A percentile compares a stretch with the other conserved stretches of the same genome.
Evolutionary conservation across 2,888 invertebrate species (phyloP).

Genomic region (Eupeodes luniger): DNA sequence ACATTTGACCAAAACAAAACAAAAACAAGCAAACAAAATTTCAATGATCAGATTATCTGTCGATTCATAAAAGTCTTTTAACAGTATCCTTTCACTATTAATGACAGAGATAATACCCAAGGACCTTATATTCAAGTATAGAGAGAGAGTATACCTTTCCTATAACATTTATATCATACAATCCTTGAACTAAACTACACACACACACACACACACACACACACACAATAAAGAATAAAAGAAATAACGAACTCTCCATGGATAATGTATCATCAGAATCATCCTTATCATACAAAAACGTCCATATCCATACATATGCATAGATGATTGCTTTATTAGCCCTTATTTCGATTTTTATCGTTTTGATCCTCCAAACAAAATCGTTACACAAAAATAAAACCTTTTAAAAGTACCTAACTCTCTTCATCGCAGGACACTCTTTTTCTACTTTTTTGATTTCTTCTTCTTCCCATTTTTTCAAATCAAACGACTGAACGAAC

Average conservation of each 20-base stretch:
- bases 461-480: background rate
- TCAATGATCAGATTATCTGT: conserved; percentile 75
- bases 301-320: background rate
- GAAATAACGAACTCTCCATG: conserved; percentile 46
- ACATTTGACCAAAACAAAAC: conserved; percentile 27
- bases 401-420: conserved; percentile 34
- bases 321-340: conserved; percentile 60
- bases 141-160: conserved; percentile 14
- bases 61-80: conserved; percentile 61
- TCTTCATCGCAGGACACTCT: conserved; percentile 40
- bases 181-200: conserved; percentile 39
- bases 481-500: background rate
- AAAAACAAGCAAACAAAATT: conserved; percentile 50
- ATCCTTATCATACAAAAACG: conserved; percentile 53
- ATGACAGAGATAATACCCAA: conserved; percentile 67
- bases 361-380: conserved; percentile 51
- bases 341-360: conserved; percentile 50
- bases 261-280: conserved; percentile 45
- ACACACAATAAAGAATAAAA: background rate
- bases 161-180: background rate
- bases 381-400: conserved; percentile 53
- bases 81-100: conserved; percentile 60
- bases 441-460: background rate
- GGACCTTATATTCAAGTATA: conserved; percentile 61
- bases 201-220: too few relatives aligned